Evolutionary conservation across 2,888 invertebrate species (phyloP).

Genomic region (Cheilosia variabilis): DNA sequence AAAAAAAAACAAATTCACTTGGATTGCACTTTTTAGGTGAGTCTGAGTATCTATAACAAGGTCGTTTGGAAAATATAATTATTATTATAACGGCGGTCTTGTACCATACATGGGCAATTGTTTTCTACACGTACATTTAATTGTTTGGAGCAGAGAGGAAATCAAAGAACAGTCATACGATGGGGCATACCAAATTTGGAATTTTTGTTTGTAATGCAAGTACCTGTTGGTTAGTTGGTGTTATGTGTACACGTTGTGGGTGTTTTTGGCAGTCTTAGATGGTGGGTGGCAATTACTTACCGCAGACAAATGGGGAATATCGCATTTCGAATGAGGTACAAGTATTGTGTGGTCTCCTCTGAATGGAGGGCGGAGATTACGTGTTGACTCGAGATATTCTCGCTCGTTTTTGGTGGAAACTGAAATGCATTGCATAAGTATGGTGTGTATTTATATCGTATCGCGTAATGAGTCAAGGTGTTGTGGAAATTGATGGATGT

Average conservation of each 20-base stretch:
- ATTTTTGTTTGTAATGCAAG: conserved; percentile 29
- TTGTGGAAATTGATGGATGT: conserved; percentile 66
- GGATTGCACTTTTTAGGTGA: conserved; percentile 53
- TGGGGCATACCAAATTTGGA: conserved; percentile 64
- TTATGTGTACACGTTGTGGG: conserved; percentile 38
- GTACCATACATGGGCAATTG: conserved; percentile 33
- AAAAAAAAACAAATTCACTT: conserved; percentile 22
- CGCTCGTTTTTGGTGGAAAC: conserved; percentile 32
- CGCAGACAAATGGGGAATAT: conserved; percentile 56
- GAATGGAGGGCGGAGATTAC: conserved; percentile 13
- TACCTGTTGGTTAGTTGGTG: conserved; percentile 21
- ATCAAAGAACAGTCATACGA: conserved; percentile 22
- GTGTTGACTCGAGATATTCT: conserved; percentile 31
- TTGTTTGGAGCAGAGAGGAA: not conserved
- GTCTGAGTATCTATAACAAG: conserved; percentile 63
- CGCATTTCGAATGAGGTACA: conserved; percentile 15
- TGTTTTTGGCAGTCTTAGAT: conserved; percentile 42
- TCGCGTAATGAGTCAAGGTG: conserved; percentile 72
- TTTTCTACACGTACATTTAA: conserved; percentile 23
- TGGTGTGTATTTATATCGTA: conserved; percentile 5
- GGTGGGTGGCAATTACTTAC: conserved; percentile 66
- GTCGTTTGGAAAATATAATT: conserved; percentile 32
- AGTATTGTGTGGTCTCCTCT: not conserved
- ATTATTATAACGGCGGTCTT: conserved; percentile 49
- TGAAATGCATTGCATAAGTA: conserved; percentile 68